phyloP scores from a whole-genome alignment of 2,888 invertebrate genomes.

The Muschampia plurimacula region DNA sequence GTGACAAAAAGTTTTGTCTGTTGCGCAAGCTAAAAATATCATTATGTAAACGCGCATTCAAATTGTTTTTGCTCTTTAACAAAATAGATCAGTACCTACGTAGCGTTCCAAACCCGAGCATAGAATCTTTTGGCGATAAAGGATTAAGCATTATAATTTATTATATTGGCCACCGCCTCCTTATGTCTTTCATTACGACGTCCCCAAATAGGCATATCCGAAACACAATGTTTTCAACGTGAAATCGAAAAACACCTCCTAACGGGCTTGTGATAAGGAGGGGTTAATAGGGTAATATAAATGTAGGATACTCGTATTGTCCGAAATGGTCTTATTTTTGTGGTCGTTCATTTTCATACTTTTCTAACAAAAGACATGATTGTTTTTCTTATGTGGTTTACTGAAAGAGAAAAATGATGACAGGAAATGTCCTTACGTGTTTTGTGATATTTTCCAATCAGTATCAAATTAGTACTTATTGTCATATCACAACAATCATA shows the following conservation, averaged over 20 bases:
- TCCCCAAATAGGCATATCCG: constrained; percentile 16
- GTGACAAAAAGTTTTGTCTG: too few relatives aligned
- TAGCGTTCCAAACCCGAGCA: too few relatives aligned
- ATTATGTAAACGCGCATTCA: too few relatives aligned
- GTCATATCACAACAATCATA: too few relatives aligned
- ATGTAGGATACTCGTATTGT: constrained; percentile 21
- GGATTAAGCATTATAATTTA: not conserved
- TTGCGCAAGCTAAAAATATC: too few relatives aligned
- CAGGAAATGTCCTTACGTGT: too few relatives aligned
- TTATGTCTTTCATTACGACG: constrained; percentile 1
- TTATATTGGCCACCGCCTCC: not conserved
- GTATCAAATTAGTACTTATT: too few relatives aligned
- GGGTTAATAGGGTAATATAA: constrained; percentile 35
- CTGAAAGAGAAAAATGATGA: too few relatives aligned
- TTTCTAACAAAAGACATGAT: not conserved
- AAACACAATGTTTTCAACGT: constrained; percentile 18
- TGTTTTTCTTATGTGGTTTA: not conserved
- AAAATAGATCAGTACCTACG: too few relatives aligned
- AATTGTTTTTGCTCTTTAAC: too few relatives aligned
- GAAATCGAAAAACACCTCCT: constrained; percentile 4
- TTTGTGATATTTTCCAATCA: too few relatives aligned
- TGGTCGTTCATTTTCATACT: not conserved
- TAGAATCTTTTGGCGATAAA: too few relatives aligned
- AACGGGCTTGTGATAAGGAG: constrained; percentile 28
- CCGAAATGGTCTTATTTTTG: constrained; percentile 28